A percentile compares a stretch with the other conserved stretches of the same genome.
phyloP scores from a whole-genome alignment of 1,140 invertebrate species.

The Bombus breviceps region DNA sequence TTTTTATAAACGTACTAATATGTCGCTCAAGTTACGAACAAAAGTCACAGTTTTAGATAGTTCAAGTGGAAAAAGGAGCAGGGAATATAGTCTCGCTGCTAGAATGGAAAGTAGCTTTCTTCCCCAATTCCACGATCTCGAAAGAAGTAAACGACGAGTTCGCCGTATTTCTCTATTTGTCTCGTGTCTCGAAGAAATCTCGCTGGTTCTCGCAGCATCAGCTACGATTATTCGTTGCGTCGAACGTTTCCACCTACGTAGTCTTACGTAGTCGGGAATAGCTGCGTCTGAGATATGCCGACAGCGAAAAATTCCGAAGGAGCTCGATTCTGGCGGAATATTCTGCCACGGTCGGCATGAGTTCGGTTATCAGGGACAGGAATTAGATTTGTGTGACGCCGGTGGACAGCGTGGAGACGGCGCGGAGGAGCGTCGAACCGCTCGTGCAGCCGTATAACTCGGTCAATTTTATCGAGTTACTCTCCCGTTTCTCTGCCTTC shows the following conservation, averaged over 20 bases:
- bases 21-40: too few relatives aligned
- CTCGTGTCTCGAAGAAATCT: not conserved
- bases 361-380: conserved; percentile 59
- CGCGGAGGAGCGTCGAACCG: not conserved
- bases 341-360: conserved; percentile 48
- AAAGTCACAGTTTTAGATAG: not conserved
- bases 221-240: conserved; percentile 13
- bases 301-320: conserved; percentile 37
- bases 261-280: conserved; percentile 14
- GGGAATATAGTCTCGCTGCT: too few relatives aligned
- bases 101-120: not conserved
- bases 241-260: not conserved
- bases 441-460: conserved; percentile 58
- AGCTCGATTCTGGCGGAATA: conserved; percentile 49
- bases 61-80: not conserved
- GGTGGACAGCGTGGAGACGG: conserved; percentile 47
- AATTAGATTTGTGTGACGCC: conserved; percentile 66
- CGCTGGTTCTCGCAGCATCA: conserved; percentile 16
- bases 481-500: conserved; percentile 50
- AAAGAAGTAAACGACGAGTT: not conserved
- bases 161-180: not conserved
- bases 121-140: not conserved
- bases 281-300: not conserved
- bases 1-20: too few relatives aligned
- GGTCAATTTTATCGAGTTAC: conserved; percentile 70